A percentile compares a stretch with the other conserved stretches of the same genome.
phyloP scores from a whole-genome alignment of 2,888 invertebrate species.

The Charanyca ferruginea region DNA sequence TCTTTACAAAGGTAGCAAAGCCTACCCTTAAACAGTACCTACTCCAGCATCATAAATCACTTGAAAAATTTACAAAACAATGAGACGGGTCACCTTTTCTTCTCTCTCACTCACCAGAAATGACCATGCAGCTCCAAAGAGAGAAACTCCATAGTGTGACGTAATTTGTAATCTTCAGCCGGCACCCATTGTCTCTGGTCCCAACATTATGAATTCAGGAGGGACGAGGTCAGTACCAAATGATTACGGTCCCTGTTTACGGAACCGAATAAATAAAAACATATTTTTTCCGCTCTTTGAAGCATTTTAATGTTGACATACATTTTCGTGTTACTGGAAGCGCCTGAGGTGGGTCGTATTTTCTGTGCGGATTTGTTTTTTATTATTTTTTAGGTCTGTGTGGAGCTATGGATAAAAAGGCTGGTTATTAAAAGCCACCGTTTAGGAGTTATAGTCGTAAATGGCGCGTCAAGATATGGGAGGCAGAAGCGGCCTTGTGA shows the following conservation, averaged over 20 bases:
- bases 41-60: slow-evolving; percentile 36
- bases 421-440: slow-evolving; percentile 1
- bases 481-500: too few relatives aligned
- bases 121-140: slow-evolving; percentile 27
- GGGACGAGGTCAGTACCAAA: slow-evolving; percentile 52
- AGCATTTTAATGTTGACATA: slow-evolving; percentile 42
- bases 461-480: not conserved
- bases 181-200: slow-evolving; percentile 44
- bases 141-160: slow-evolving; percentile 26
- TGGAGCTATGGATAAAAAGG: not conserved
- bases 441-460: not conserved
- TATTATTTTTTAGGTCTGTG: slow-evolving; percentile 18
- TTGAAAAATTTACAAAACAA: slow-evolving; percentile 38
- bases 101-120: slow-evolving; percentile 22
- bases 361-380: slow-evolving; percentile 26
- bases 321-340: slow-evolving; percentile 18
- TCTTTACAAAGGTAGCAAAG: too few relatives aligned
- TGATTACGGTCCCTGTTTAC: slow-evolving; percentile 55
- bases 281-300: slow-evolving; percentile 37
- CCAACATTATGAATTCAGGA: slow-evolving; percentile 59
- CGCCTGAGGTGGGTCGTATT: slow-evolving; percentile 25
- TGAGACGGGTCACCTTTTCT: slow-evolving; percentile 21
- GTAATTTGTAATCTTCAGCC: slow-evolving; percentile 52
- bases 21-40: not conserved
- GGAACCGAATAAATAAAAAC: slow-evolving; percentile 44